phyloP scores from a whole-genome alignment of 2,797 vertebrate genomes.

The Scolopax bukidnonensis region DNA sequence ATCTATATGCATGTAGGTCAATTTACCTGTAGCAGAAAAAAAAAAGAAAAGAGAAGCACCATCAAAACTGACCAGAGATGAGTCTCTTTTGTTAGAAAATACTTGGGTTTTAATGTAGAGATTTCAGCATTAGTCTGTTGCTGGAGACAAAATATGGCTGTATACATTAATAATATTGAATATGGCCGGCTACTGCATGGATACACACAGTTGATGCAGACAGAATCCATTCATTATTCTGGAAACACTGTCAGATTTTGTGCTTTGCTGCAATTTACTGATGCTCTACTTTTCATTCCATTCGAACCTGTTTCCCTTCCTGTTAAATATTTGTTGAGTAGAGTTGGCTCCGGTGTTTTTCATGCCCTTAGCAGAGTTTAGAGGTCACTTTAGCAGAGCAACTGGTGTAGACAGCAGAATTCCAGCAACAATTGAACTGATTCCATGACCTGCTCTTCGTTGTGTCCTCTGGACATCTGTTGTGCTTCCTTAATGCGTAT shows the following conservation, averaged over 20 bases:
- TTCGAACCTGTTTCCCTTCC: conserved; percentile 65
- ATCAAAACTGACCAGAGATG: background rate
- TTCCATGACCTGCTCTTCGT: background rate
- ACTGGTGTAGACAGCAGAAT: conserved; percentile 46
- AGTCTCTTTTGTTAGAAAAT: background rate
- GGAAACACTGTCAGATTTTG: conserved; percentile 45
- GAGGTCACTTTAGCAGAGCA: conserved; percentile 53
- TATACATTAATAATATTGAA: conserved; percentile 42
- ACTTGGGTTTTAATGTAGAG: background rate
- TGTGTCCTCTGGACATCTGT: conserved; percentile 64
- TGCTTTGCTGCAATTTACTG: conserved; percentile 55
- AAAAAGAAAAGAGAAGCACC: background rate
- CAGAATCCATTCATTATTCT: conserved; percentile 46
- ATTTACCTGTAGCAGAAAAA: background rate
- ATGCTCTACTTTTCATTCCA: conserved; percentile 45
- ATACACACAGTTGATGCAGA: conserved; percentile 42
- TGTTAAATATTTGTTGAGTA: conserved; percentile 44
- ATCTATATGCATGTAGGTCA: background rate
- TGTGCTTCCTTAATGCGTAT: conserved; percentile 41
- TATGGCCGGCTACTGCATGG: background rate
- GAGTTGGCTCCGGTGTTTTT: conserved; percentile 38
- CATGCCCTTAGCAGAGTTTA: conserved; percentile 42
- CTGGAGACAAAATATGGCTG: conserved; percentile 34
- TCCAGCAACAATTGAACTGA: conserved; percentile 57
- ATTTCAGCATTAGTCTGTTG: background rate